Conservation (phyloP, 2,888 invertebrate genomes). For the Drosophila emarginata region DNA sequence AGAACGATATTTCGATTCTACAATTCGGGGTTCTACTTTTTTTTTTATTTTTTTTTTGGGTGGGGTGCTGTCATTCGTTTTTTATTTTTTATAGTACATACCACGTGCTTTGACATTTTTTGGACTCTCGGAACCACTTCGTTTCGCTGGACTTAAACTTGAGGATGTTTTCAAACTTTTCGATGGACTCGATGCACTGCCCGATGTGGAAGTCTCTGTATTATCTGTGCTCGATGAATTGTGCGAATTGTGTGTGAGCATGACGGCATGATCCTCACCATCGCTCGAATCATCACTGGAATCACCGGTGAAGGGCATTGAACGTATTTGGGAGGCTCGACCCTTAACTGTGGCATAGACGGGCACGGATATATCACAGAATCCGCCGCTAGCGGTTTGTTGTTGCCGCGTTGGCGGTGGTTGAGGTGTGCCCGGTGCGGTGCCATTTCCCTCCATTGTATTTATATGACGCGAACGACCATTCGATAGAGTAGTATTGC, state of each 20-base stretch:
- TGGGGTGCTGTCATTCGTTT: neutral
- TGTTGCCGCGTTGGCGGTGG: constrained; percentile 80
- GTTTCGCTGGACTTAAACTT: constrained; percentile 92
- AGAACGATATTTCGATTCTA: too few species aligned
- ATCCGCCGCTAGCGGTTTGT: constrained; percentile 87
- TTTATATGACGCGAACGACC: constrained; percentile 24
- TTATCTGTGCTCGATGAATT: constrained; percentile 84
- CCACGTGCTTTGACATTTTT: constrained; percentile 90
- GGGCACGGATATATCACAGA: constrained; percentile 95
- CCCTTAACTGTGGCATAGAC: constrained; percentile 98
- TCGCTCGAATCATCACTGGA: constrained; percentile 97
- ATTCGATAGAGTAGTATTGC: constrained; percentile 50
- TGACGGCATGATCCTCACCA: constrained; percentile 88
- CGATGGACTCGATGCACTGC: constrained; percentile 91
- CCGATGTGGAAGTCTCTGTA: constrained; percentile 84
- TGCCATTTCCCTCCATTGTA: constrained; percentile 47
- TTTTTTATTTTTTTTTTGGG: too few species aligned
- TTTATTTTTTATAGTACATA: constrained; percentile 79
- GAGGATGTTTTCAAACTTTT: constrained; percentile 94
- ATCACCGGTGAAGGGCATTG: constrained; percentile 97
- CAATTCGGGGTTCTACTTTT: neutral
- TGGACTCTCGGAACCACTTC: constrained; percentile 91
- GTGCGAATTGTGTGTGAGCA: constrained; percentile 82
- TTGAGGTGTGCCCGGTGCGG: constrained; percentile 78
- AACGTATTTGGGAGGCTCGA: constrained; percentile 97